phyloP scores from a whole-genome alignment of 2,888 invertebrate species.

The Leucoma salicis region DNA sequence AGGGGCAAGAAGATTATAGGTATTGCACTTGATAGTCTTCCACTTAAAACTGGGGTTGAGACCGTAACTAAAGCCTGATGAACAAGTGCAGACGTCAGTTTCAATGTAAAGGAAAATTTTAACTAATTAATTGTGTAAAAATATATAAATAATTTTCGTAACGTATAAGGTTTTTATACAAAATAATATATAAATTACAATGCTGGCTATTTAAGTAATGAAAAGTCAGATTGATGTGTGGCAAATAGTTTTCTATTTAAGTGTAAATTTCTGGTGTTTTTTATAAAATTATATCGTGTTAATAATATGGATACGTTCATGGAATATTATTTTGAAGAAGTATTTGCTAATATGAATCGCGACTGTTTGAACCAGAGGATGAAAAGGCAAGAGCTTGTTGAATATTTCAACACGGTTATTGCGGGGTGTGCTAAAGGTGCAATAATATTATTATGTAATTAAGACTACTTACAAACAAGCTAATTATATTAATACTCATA shows the following conservation, averaged over 20 bases:
- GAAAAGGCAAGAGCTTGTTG: constrained; percentile 87
- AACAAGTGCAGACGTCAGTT: constrained; percentile 14
- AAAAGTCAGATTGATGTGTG: neutral
- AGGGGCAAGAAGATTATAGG: constrained; percentile 55
- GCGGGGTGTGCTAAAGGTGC: constrained; percentile 86
- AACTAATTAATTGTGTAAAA: too few species aligned
- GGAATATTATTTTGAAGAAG: constrained; percentile 89
- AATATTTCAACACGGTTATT: constrained; percentile 90
- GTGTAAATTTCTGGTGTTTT: neutral
- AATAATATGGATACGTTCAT: constrained; percentile 88
- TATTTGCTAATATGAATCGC: constrained; percentile 87
- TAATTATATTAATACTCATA: too few species aligned
- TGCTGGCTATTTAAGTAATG: neutral
- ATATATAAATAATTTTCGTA: neutral
- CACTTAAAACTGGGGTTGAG: constrained; percentile 27
- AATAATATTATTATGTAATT: too few species aligned
- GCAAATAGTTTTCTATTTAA: neutral
- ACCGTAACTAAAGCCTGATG: constrained; percentile 39
- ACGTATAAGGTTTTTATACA: neutral
- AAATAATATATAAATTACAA: neutral
- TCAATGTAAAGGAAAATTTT: neutral
- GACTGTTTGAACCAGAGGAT: constrained; percentile 87
- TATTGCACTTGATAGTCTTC: constrained; percentile 63
- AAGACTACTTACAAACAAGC: too few species aligned
- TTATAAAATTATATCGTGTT: constrained; percentile 13